Percentiles rank a stretch among this genome's conserved stretches.
phyloP scores from a whole-genome alignment of 1,140 invertebrate species.

The Drosophila arawakana region DNA sequence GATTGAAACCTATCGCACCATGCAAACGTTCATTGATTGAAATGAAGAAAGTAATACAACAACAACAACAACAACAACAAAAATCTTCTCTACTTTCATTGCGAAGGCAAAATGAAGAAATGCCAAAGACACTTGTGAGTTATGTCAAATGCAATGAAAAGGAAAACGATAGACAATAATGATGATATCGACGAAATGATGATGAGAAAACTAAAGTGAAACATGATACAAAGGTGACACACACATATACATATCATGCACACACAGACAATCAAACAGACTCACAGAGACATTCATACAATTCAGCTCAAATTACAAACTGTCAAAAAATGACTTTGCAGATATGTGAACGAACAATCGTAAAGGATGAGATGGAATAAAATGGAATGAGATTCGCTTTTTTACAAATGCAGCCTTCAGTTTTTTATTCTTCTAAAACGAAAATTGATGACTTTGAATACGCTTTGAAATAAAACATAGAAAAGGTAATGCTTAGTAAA shows the following conservation, averaged over 20 bases:
- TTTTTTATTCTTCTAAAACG: slow-evolving; percentile 7
- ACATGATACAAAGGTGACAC: slow-evolving; percentile 28
- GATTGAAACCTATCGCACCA: slow-evolving; percentile 44
- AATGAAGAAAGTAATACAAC: slow-evolving; percentile 34
- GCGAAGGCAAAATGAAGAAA: slow-evolving; percentile 12
- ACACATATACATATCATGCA: slow-evolving; percentile 9
- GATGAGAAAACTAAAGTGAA: slow-evolving; percentile 18
- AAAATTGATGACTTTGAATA: slow-evolving; percentile 38
- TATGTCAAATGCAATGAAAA: slow-evolving; percentile 53
- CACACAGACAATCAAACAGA: slow-evolving; percentile 4
- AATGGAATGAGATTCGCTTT: slow-evolving; percentile 14
- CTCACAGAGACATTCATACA: no score
- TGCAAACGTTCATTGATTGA: slow-evolving; percentile 22
- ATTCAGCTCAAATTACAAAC: slow-evolving; percentile 47
- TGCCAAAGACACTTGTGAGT: slow-evolving; percentile 35
- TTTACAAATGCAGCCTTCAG: slow-evolving; percentile 18
- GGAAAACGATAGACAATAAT: slow-evolving; percentile 39
- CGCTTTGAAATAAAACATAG: slow-evolving; percentile 1
- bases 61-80: slow-evolving; percentile 37
- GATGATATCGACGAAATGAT: slow-evolving; percentile 19
- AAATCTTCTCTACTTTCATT: neutral
- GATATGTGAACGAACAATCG: slow-evolving; percentile 33
- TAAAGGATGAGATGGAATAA: neutral
- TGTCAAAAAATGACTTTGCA: slow-evolving; percentile 48
- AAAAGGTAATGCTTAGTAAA: no score